Percentiles rank a stretch among this genome's conserved stretches.
phyloP scores from a whole-genome alignment of 1,140 invertebrate species.

The Bacillus rossius region DNA sequence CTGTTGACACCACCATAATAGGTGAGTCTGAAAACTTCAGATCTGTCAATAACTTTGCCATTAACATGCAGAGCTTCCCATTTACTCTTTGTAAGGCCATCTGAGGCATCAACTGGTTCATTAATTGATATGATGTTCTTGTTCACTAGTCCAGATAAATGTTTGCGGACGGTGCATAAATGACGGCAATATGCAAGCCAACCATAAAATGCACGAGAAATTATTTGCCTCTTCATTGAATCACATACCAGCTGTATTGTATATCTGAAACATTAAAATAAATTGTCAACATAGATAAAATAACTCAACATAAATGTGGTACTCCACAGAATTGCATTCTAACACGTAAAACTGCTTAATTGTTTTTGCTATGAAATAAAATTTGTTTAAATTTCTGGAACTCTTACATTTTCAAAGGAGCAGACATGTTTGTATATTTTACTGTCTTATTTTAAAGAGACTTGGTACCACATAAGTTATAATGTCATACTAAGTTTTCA shows the following conservation, averaged over 20 bases:
- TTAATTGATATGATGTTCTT: slow-evolving; percentile 17
- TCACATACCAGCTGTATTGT: slow-evolving; percentile 75
- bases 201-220: slow-evolving; percentile 92
- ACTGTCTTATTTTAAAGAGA: no score
- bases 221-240: slow-evolving; percentile 91
- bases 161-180: slow-evolving; percentile 84
- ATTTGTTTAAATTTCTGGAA: no score
- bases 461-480: no score
- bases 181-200: slow-evolving; percentile 93
- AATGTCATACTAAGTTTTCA: no score
- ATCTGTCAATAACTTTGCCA: slow-evolving; percentile 53
- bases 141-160: slow-evolving; percentile 84
- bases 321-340: no score
- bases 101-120: slow-evolving; percentile 25
- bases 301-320: no score
- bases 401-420: no score
- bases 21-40: slow-evolving; percentile 73
- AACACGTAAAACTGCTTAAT: no score
- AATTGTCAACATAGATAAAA: neutral
- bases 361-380: no score
- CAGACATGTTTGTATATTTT: no score
- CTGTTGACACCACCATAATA: slow-evolving; percentile 84
- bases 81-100: slow-evolving; percentile 60
- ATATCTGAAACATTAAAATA: slow-evolving; percentile 37
- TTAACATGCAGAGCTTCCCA: slow-evolving; percentile 54